These are phyloP conservation scores for Ptilodon capucinus DNA, from an alignment of 2,888 invertebrate species.

Conservation along the genomic window DNA sequence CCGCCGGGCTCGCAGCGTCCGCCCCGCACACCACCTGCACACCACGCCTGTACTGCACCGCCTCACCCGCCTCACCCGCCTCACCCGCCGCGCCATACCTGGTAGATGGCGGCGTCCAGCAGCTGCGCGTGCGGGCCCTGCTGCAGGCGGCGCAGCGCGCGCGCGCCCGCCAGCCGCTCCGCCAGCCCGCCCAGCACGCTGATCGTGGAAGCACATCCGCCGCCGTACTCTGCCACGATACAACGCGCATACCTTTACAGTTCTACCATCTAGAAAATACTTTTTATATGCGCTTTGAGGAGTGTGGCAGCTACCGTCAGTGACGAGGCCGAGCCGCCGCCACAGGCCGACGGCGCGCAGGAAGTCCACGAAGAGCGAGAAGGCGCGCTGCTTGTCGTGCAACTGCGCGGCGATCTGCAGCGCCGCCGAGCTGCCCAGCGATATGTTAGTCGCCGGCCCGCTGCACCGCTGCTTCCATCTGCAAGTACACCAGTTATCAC, in stretches of 20 bases:
- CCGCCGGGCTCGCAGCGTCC: slow-evolving; percentile 38
- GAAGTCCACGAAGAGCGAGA: slow-evolving; percentile 90
- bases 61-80: too few species aligned
- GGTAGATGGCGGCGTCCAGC: slow-evolving; percentile 51
- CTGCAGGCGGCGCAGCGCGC: slow-evolving; percentile 86
- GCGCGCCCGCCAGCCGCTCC: slow-evolving; percentile 90
- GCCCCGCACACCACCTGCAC: slow-evolving; percentile 48
- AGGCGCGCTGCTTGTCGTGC: slow-evolving; percentile 92
- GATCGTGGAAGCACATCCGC: slow-evolving; percentile 61
- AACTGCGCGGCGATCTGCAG: slow-evolving; percentile 93
- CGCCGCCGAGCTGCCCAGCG: slow-evolving; percentile 88
- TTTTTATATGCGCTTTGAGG: not conserved
- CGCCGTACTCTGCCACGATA: slow-evolving; percentile 43
- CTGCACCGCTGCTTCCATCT: slow-evolving; percentile 63
- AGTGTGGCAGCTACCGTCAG: slow-evolving; percentile 32
- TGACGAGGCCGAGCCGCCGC: slow-evolving; percentile 79
- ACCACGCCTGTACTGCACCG: not conserved
- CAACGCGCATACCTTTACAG: not conserved
- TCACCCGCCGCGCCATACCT: slow-evolving; percentile 30
- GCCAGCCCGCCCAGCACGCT: slow-evolving; percentile 87
- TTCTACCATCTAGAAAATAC: not conserved
- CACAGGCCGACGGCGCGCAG: slow-evolving; percentile 86
- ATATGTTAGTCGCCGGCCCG: slow-evolving; percentile 59
- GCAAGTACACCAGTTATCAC: not conserved
- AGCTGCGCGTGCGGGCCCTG: slow-evolving; percentile 56